These are phyloP conservation scores for Tetramorium simillimum DNA, from an alignment of 1,140 invertebrate species.

Conservation along the genomic window DNA sequence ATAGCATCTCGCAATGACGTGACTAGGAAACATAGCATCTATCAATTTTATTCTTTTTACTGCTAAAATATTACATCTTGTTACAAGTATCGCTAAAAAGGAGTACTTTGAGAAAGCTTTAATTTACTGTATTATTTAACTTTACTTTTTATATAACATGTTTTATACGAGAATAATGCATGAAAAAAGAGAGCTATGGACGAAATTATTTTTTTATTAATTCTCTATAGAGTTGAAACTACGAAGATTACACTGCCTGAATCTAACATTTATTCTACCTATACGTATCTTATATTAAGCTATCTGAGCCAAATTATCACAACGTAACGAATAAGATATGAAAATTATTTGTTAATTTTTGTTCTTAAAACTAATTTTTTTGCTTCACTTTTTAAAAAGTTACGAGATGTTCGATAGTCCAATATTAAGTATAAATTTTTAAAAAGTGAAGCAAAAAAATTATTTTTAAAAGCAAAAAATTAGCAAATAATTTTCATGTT, in stretches of 20 bases:
- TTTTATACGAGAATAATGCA: not conserved
- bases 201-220: conserved; percentile 1
- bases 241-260: not conserved
- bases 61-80: conserved; percentile 1
- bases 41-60: conserved; percentile 37
- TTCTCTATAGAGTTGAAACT: not conserved
- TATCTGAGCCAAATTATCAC: too few species aligned
- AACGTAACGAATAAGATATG: too few species aligned
- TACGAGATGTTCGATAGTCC: too few species aligned
- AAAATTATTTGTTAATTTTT: too few species aligned
- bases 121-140: not conserved
- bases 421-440: too few species aligned
- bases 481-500: too few species aligned
- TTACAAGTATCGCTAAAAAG: not conserved
- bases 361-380: too few species aligned
- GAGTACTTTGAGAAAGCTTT: not conserved
- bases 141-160: not conserved
- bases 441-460: too few species aligned
- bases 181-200: not conserved
- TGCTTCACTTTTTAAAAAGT: too few species aligned
- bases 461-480: too few species aligned
- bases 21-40: conserved; percentile 37
- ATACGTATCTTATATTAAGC: too few species aligned
- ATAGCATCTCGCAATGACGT: conserved; percentile 48
- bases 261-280: not conserved